Evolutionary conservation across 1,140 invertebrate species (phyloP).

Genomic region (Danaus plexippus): DNA sequence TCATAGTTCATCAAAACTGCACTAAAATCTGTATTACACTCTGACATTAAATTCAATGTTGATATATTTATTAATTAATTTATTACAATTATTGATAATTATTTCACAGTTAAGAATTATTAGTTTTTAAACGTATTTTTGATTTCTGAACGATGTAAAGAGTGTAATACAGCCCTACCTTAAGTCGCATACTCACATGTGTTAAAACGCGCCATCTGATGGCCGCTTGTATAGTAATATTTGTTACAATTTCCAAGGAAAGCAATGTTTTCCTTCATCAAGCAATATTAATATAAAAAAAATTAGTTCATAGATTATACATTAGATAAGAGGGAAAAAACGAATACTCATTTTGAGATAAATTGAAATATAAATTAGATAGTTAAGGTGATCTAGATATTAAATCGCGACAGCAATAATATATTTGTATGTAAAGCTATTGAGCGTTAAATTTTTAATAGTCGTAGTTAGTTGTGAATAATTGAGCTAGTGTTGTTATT

Average conservation of each 20-base stretch:
- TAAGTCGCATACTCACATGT: constrained; percentile 23
- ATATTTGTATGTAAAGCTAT: constrained; percentile 71
- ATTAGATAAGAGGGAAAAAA: constrained; percentile 48
- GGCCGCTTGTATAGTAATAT: constrained; percentile 49
- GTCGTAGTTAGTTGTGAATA: constrained; percentile 68
- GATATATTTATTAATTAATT: too few relatives aligned
- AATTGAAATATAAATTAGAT: constrained; percentile 64
- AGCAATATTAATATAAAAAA: constrained; percentile 61
- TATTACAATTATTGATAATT: too few relatives aligned
- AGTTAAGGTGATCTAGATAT: constrained; percentile 48
- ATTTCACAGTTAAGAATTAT: too few relatives aligned
- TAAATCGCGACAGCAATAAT: constrained; percentile 69
- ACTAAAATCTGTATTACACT: too few relatives aligned
- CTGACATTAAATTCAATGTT: too few relatives aligned
- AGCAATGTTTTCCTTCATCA: constrained; percentile 58
- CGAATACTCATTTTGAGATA: constrained; percentile 69
- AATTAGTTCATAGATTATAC: constrained; percentile 48
- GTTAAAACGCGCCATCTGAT: constrained; percentile 59
- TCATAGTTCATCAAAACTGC: too few relatives aligned
- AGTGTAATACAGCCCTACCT: constrained; percentile 9
- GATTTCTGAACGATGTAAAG: not conserved
- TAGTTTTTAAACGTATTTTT: not conserved
- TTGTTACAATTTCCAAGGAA: constrained; percentile 57
- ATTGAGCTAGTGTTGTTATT: constrained; percentile 65
- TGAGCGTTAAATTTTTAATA: constrained; percentile 70